Conservation (phyloP, 1,140 invertebrate species). For the Uloborus diversus region DNA sequence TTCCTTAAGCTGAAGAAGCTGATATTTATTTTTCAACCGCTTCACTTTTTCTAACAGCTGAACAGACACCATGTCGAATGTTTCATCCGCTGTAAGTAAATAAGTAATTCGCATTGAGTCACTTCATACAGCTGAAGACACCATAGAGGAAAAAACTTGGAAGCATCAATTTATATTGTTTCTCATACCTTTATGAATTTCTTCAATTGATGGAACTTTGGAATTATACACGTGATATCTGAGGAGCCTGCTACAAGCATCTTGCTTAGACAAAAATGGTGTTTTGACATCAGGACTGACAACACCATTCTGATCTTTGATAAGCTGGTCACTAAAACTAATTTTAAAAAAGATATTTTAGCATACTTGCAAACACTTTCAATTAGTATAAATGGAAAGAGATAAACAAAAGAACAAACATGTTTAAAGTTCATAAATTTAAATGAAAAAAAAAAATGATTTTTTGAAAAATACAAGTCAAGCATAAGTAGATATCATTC, state of each 20-base stretch:
- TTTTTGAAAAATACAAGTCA: too few relatives aligned
- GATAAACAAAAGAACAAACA: too few relatives aligned
- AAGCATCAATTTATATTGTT: too few relatives aligned
- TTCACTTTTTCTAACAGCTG: constrained; percentile 79
- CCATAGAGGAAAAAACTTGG: too few relatives aligned
- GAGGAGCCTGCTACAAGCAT: constrained; percentile 81
- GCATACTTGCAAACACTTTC: too few relatives aligned
- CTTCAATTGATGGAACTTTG: constrained; percentile 72
- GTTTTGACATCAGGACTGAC: constrained; percentile 79
- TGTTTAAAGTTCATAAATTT: too few relatives aligned
- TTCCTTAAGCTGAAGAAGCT: constrained; percentile 80
- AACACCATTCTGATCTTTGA: constrained; percentile 80
- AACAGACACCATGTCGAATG: constrained; percentile 78
- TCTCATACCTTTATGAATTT: constrained; percentile 71
- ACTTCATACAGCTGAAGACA: background rate
- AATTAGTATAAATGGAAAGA: too few relatives aligned
- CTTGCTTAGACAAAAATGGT: constrained; percentile 77
- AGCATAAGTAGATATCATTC: too few relatives aligned
- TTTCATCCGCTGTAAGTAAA: constrained; percentile 72
- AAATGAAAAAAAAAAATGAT: too few relatives aligned
- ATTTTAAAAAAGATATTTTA: too few relatives aligned
- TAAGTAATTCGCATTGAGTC: constrained; percentile 18
- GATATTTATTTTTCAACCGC: constrained; percentile 80
- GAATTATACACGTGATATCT: constrained; percentile 85
- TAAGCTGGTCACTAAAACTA: constrained; percentile 79